Percentiles rank a stretch among this genome's conserved stretches.
Evolutionary conservation across 2,797 vertebrate species (phyloP).

Genomic region (Clarias laeviceps): DNA sequence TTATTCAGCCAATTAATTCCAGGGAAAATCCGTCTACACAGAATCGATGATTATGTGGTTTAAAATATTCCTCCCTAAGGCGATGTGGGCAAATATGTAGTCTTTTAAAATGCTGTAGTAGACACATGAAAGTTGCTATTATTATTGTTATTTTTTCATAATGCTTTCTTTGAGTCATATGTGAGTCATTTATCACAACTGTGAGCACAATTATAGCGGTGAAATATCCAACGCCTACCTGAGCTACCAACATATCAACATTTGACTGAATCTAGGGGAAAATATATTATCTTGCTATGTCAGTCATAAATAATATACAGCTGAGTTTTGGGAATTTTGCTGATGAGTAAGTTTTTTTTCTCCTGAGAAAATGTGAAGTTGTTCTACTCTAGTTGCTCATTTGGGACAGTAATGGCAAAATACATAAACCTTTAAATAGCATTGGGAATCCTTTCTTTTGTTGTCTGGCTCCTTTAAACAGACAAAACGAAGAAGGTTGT

Average conservation of each 20-base stretch:
- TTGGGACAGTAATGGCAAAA: neutral
- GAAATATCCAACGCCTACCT: constrained; percentile 6
- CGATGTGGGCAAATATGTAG: neutral
- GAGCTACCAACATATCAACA: constrained; percentile 17
- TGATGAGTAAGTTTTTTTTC: neutral
- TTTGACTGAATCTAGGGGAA: constrained; percentile 9
- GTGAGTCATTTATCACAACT: constrained; percentile 15
- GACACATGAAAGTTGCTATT: neutral
- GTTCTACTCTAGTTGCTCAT: neutral
- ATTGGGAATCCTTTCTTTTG: neutral
- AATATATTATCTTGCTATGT: neutral
- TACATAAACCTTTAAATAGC: neutral
- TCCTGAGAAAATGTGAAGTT: neutral
- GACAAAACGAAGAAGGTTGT: neutral
- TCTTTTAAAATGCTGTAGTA: constrained; percentile 14
- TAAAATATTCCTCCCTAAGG: neutral
- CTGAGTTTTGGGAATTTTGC: neutral
- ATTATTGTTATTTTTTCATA: neutral
- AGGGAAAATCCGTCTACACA: neutral
- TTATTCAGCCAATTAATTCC: constrained; percentile 11
- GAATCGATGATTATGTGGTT: neutral
- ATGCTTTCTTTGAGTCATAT: constrained; percentile 5
- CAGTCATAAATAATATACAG: neutral
- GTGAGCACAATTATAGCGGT: neutral
- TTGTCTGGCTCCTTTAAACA: neutral